Evolutionary conservation across 1,140 invertebrate species (phyloP).

Genomic region (Drosophila albomicans): DNA sequence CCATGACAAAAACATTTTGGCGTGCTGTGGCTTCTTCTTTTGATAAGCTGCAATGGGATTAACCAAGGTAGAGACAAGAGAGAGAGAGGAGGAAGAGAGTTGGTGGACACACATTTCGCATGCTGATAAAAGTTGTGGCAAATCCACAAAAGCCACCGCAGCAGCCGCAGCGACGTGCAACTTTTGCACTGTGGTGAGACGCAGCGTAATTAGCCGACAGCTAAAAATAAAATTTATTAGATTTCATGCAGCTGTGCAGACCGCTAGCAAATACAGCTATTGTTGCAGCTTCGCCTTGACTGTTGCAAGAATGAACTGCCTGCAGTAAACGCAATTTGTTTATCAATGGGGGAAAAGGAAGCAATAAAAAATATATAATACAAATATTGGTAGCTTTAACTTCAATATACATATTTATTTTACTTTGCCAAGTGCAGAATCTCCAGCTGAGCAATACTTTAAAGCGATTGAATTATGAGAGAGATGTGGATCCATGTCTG

Average conservation of each 20-base stretch:
- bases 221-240: constrained; percentile 78
- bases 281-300: constrained; percentile 18
- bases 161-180: constrained; percentile 42
- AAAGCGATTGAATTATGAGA: constrained; percentile 7
- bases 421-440: not conserved
- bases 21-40: constrained; percentile 27
- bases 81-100: not conserved
- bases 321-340: constrained; percentile 23
- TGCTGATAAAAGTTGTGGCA: constrained; percentile 59
- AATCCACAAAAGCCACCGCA: constrained; percentile 10
- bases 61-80: constrained; percentile 13
- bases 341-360: not conserved
- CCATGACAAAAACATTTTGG: constrained; percentile 15
- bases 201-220: constrained; percentile 64
- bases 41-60: constrained; percentile 60
- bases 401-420: not conserved
- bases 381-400: not conserved
- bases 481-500: constrained; percentile 4
- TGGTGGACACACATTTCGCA: constrained; percentile 2
- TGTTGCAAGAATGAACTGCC: constrained; percentile 10
- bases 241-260: constrained; percentile 53
- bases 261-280: constrained; percentile 5
- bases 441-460: constrained; percentile 19
- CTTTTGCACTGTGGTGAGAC: constrained; percentile 40
- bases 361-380: constrained; percentile 10